Evolutionary conservation across 1,140 invertebrate species (phyloP).

Genomic region (Heliothis subflexa): DNA sequence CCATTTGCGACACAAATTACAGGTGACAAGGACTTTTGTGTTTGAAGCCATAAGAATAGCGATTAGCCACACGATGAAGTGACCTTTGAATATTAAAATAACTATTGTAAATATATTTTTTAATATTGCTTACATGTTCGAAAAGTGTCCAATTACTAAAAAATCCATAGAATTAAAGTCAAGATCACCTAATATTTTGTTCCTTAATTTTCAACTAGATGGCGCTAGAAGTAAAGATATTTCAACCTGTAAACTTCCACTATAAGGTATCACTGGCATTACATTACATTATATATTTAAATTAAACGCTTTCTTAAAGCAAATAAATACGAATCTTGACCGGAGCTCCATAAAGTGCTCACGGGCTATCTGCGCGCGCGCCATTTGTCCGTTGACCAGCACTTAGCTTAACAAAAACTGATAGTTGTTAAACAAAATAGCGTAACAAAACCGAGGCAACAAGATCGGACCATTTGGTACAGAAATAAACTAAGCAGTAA

Average conservation of each 20-base stretch:
- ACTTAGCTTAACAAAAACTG: constrained; percentile 86
- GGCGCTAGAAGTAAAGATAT: constrained; percentile 15
- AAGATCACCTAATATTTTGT: background rate
- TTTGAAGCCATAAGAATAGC: constrained; percentile 24
- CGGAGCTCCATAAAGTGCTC: constrained; percentile 75
- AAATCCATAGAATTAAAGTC: background rate
- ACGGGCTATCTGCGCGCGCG: constrained; percentile 72
- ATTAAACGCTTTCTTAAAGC: constrained; percentile 45
- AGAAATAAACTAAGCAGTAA: constrained; percentile 85
- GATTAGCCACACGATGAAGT: background rate
- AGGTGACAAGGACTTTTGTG: constrained; percentile 40
- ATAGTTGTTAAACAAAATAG: constrained; percentile 85
- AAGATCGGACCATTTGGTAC: constrained; percentile 80
- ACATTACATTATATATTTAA: constrained; percentile 42
- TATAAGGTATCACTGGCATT: constrained; percentile 19
- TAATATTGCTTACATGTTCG: too few species aligned
- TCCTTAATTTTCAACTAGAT: constrained; percentile 16
- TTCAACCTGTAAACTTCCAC: background rate
- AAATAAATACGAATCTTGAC: constrained; percentile 60
- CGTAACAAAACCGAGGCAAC: constrained; percentile 75
- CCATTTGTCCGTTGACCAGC: constrained; percentile 82
- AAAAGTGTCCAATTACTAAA: background rate
- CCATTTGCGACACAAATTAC: constrained; percentile 63
- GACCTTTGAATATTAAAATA: background rate
- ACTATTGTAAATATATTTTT: too few species aligned